Conservation (phyloP, 2,113 vertebrate species). For the Cranoglanis bouderius region DNA sequence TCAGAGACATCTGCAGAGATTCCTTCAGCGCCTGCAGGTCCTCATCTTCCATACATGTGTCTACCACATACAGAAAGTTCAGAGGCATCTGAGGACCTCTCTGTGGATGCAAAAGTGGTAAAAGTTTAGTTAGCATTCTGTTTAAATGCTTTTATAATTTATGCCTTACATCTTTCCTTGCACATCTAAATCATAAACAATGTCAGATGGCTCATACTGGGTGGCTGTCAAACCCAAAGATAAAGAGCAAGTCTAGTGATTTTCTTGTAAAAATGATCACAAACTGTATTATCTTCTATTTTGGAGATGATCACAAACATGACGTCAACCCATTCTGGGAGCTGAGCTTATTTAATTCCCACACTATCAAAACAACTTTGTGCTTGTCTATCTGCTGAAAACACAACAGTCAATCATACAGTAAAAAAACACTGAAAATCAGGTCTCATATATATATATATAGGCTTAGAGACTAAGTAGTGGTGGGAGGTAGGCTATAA, state of each 20-base stretch:
- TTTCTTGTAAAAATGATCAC: neutral
- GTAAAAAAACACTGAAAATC: neutral
- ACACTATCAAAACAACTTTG: neutral
- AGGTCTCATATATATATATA: neutral
- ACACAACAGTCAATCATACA: neutral
- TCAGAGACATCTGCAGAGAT: conserved; percentile 97
- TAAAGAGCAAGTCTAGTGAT: neutral
- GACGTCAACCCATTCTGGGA: too few relatives aligned
- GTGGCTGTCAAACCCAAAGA: neutral
- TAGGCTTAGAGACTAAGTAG: too few relatives aligned
- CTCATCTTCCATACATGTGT: conserved; percentile 98
- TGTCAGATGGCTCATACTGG: neutral
- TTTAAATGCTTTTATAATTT: neutral
- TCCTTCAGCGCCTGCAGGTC: conserved; percentile 96
- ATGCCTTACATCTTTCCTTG: neutral
- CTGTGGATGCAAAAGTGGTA: conserved; percentile 62
- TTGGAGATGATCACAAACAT: neutral
- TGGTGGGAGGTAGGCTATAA: neutral
- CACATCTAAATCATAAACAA: neutral
- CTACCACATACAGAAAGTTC: conserved; percentile 97
- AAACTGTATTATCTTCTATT: neutral
- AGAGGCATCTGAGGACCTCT: conserved; percentile 95
- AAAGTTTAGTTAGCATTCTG: neutral
- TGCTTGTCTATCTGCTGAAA: neutral
- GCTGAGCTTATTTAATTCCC: neutral